Evolutionary conservation across 1,140 invertebrate genomes (phyloP).

Genomic region (Bemisia tabaci): DNA sequence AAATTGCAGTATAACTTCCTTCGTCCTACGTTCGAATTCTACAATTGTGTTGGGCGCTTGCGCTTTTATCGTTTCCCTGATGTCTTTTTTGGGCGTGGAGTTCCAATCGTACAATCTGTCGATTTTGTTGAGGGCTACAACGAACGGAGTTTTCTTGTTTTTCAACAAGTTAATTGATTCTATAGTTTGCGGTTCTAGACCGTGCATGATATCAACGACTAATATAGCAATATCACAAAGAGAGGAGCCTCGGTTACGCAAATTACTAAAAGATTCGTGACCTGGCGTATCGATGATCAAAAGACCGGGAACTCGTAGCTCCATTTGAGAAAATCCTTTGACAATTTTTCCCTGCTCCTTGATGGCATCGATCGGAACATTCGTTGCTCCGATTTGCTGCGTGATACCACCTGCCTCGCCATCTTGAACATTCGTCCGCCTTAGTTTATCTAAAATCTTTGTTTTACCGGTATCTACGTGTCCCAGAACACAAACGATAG

Average conservation of each 20-base stretch:
- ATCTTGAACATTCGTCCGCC: constrained; percentile 92
- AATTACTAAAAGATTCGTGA: constrained; percentile 98
- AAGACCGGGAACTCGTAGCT: constrained; percentile 86
- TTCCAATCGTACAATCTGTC: constrained; percentile 93
- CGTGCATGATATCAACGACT: constrained; percentile 99
- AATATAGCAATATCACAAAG: constrained; percentile 99
- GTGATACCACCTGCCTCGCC: constrained; percentile 99
- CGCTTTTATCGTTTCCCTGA: constrained; percentile 77
- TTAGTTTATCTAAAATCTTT: constrained; percentile 94
- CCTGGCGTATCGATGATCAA: constrained; percentile 99
- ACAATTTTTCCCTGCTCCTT: constrained; percentile 89
- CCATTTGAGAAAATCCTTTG: constrained; percentile 67
- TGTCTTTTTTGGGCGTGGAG: constrained; percentile 74
- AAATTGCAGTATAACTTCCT: constrained; percentile 84
- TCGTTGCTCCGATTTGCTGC: constrained; percentile 98
- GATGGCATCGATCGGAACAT: constrained; percentile 95
- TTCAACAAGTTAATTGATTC: constrained; percentile 95
- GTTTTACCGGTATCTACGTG: constrained; percentile 99
- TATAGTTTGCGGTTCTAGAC: constrained; percentile 95
- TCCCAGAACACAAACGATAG: constrained; percentile 97
- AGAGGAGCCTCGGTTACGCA: constrained; percentile 91
- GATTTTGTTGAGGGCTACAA: constrained; percentile 97
- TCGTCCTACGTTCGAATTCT: constrained; percentile 85
- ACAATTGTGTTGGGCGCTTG: constrained; percentile 79
- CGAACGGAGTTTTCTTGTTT: constrained; percentile 88